phyloP scores from a whole-genome alignment of 2,888 invertebrate genomes.

The Eubasilissa splendida region DNA sequence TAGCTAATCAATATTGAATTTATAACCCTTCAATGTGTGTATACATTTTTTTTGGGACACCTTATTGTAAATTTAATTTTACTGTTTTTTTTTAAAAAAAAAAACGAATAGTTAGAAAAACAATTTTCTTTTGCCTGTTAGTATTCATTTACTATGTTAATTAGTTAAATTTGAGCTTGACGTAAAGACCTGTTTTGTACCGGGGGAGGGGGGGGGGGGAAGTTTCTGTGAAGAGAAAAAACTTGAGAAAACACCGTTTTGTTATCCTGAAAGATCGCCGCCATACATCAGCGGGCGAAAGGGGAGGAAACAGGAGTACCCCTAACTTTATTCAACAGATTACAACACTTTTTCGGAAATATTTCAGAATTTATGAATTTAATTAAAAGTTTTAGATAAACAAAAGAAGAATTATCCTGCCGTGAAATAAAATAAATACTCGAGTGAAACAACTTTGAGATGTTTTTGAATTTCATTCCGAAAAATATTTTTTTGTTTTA shows the following conservation, averaged over 20 bases:
- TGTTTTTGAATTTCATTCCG: neutral
- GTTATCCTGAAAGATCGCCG: conserved; percentile 49
- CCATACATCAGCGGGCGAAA: conserved; percentile 46
- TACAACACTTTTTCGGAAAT: conserved; percentile 16
- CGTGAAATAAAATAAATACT: conserved; percentile 4
- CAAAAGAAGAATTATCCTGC: conserved; percentile 13
- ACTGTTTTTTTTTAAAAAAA: neutral
- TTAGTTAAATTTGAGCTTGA: conserved; percentile 4
- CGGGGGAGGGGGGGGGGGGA: too few species aligned
- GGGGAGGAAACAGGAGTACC: conserved; percentile 17
- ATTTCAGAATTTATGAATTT: conserved; percentile 32
- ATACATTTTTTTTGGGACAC: too few species aligned
- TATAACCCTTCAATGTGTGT: too few species aligned
- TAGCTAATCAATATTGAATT: too few species aligned
- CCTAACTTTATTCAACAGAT: conserved; percentile 34
- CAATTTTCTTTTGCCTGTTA: neutral
- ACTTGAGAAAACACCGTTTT: conserved; percentile 19
- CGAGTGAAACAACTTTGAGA: conserved; percentile 1
- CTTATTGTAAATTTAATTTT: neutral
- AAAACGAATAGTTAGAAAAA: conserved; percentile 1
- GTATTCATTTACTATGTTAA: conserved; percentile 13
- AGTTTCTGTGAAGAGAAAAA: conserved; percentile 16
- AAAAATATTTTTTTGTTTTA: too few species aligned
- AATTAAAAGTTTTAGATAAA: conserved; percentile 35
- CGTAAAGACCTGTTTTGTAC: conserved; percentile 16